Conservation (phyloP, 1,140 invertebrate species). For the Agraylea sexmaculata region DNA sequence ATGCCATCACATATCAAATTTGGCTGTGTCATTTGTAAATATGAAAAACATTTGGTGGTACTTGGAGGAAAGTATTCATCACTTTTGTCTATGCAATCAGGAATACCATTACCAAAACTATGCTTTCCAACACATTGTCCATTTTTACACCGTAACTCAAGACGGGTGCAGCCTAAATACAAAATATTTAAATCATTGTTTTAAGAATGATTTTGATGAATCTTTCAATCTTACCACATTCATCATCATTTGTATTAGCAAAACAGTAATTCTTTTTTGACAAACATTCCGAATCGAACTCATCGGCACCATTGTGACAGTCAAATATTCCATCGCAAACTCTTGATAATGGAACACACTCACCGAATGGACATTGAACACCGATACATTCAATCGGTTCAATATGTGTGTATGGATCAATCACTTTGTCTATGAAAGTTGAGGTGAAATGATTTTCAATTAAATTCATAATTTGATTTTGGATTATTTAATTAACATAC, state of each 20-base stretch:
- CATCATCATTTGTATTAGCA: slow-evolving; percentile 27
- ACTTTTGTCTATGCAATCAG: slow-evolving; percentile 56
- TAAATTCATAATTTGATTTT: slow-evolving; percentile 1
- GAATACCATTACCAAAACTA: slow-evolving; percentile 50
- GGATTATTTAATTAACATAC: slow-evolving; percentile 24
- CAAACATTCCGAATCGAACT: slow-evolving; percentile 40
- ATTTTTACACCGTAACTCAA: slow-evolving; percentile 52
- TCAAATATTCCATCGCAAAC: slow-evolving; percentile 60
- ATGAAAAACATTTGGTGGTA: slow-evolving; percentile 51
- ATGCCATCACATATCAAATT: slow-evolving; percentile 64
- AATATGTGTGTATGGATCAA: background rate
- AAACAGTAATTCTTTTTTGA: slow-evolving; percentile 24
- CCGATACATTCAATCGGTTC: slow-evolving; percentile 38
- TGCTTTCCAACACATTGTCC: slow-evolving; percentile 55
- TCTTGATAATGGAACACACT: slow-evolving; percentile 48
- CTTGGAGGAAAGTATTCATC: slow-evolving; percentile 68
- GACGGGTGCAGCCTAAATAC: slow-evolving; percentile 42
- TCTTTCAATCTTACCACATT: slow-evolving; percentile 26
- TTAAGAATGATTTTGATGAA: background rate
- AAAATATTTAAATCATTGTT: slow-evolving; percentile 1
- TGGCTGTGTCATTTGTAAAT: slow-evolving; percentile 51
- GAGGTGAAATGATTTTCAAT: background rate
- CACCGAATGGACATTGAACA: slow-evolving; percentile 54
- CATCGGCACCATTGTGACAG: slow-evolving; percentile 58
- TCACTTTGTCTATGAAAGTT: background rate